Base-by-base conservation (phyloP, 2,888 invertebrate genomes). In the Eupithecia tripunctaria region DNA sequence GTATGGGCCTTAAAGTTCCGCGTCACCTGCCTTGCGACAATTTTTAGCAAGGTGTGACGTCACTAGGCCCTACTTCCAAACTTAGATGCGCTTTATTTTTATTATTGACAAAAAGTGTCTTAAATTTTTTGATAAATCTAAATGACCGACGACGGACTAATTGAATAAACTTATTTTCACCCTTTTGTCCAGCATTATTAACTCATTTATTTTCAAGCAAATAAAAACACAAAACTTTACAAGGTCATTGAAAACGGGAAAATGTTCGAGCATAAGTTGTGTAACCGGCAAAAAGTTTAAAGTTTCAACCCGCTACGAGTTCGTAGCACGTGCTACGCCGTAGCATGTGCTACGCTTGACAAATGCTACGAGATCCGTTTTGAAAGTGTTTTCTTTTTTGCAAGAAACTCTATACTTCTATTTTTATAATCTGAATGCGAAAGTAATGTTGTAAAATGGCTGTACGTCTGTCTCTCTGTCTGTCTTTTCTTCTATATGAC, bases 281-380 rank as follows among this genome's bases (percentile, higher is more conserved):
- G 21, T 56, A 21, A 12, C 21, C n/a, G 47, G 47, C 8, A 56
- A 56, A 51, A 51, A 51, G 21, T 51, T 51, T 21, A 47, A n/a
- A 56, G 56, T 56, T 56, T 56, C 56, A 12, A 56, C 25, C 25
- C 25, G 25, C 56, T 56, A 36, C 32, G 64, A 15, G 21, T 38
- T 21, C 32, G 62, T 32, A 62, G 56, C 56, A 56, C 56, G 14
- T 56, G 56, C 56, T 56, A 56, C 25, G 56, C 56, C 56, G 56
- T 56, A 25, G 56, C 56, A 56, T 47, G 21, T 56, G 56, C 56
- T 56, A 56, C 56, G 25, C 56, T 56, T 56, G 25, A 56, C 56
- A 56, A 56, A 25, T 25, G 25, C 56, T 56, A 56, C 56, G 56
- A 25, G 56, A 14, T 25, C 56, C 12, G 21, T 14, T 25, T 4